phyloP scores from a whole-genome alignment of 2,113 vertebrate genomes.

The Crotalus helleri region DNA sequence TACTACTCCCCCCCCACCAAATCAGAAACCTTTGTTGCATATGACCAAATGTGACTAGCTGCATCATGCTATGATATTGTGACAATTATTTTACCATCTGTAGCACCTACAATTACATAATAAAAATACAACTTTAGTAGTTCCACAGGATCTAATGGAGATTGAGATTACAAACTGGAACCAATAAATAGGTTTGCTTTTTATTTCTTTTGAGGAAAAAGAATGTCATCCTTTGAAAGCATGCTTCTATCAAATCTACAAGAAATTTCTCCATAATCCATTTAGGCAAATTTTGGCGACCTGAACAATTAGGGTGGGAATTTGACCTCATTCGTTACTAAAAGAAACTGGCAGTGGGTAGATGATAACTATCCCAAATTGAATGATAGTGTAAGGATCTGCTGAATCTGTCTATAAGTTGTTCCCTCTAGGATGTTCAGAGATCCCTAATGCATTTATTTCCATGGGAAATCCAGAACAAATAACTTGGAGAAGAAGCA shows the following conservation, averaged over 20 bases:
- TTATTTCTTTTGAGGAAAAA: background rate
- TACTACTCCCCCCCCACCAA: background rate
- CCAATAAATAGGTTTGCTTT: background rate
- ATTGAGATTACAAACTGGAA: background rate
- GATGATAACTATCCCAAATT: background rate
- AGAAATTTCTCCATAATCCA: background rate
- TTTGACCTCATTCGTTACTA: background rate
- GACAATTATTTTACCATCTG: background rate
- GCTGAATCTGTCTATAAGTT: background rate
- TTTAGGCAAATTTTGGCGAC: background rate
- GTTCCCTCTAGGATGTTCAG: background rate
- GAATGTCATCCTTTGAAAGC: background rate
- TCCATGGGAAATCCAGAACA: background rate
- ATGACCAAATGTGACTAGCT: background rate
- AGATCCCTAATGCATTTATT: background rate
- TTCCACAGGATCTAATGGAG: background rate
- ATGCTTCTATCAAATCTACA: background rate
- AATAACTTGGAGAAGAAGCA: background rate
- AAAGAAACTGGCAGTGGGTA: background rate
- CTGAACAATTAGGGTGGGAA: background rate
- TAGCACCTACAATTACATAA: background rate
- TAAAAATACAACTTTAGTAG: background rate
- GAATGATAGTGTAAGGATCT: background rate
- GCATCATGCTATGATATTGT: background rate
- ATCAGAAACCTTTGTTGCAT: background rate